phyloP scores from a whole-genome alignment of 92 coral and sea anemone genomes.

The Porites rus region DNA sequence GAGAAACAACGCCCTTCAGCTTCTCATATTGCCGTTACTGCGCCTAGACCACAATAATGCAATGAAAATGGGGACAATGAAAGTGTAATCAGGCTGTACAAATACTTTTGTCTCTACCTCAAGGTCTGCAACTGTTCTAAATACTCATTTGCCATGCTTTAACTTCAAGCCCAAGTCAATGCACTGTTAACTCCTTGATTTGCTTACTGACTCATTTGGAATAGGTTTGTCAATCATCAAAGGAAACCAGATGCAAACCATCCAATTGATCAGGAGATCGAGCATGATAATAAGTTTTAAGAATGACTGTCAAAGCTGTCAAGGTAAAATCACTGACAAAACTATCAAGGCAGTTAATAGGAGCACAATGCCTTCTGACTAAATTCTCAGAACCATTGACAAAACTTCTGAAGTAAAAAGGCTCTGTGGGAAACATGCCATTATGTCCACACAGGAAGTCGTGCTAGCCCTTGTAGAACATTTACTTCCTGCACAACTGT shows the following conservation, averaged over 20 bases:
- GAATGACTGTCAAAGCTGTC: conserved; percentile 56
- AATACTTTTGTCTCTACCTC: conserved; percentile 62
- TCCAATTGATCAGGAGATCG: conserved; percentile 67
- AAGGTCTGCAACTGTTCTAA: conserved; percentile 69
- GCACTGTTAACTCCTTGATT: conserved; percentile 62
- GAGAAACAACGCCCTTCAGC: conserved; percentile 61
- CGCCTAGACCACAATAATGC: conserved; percentile 64
- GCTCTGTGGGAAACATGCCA: conserved; percentile 61
- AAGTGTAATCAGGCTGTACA: conserved; percentile 52
- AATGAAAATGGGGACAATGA: conserved; percentile 56
- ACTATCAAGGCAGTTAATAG: conserved; percentile 45
- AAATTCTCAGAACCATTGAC: conserved; percentile 47
- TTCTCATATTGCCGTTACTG: conserved; percentile 48
- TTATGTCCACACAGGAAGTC: conserved; percentile 50
- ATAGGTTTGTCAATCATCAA: conserved; percentile 72
- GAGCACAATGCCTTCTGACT: conserved; percentile 13
- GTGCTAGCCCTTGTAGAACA: conserved; percentile 41
- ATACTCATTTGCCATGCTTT: conserved; percentile 68
- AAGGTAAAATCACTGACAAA: conserved; percentile 68
- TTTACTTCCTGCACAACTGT: conserved; percentile 33
- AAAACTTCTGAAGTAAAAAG: conserved; percentile 13
- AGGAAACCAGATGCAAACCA: conserved; percentile 52
- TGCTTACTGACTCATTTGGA: conserved; percentile 71
- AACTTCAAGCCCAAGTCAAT: conserved; percentile 66
- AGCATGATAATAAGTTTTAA: conserved; percentile 66